Conservation (phyloP, 2,113 vertebrate species). For the Dicerorhinus sumatrensis region DNA sequence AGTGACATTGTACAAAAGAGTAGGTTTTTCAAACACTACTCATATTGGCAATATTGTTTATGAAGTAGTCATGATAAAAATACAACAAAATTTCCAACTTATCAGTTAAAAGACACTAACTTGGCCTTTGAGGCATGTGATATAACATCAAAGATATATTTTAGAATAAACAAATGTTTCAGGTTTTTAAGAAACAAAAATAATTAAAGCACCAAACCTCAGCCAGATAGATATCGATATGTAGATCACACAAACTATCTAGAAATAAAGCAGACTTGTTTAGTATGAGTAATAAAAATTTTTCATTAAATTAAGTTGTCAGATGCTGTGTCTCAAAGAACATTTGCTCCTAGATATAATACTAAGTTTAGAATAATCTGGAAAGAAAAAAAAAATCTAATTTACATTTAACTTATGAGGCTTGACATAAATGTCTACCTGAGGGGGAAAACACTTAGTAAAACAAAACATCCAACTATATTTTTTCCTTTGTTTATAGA, state of each 20-base stretch:
- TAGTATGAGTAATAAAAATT: conserved; percentile 48
- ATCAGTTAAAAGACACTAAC: conserved; percentile 53
- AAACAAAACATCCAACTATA: conserved; percentile 40
- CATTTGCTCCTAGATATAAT: conserved; percentile 78
- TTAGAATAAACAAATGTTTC: conserved; percentile 72
- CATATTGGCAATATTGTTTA: background rate
- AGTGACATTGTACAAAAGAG: background rate
- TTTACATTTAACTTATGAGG: conserved; percentile 74
- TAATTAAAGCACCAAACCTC: conserved; percentile 46
- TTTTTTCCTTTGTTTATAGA: conserved; percentile 48
- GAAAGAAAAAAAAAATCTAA: conserved; percentile 79
- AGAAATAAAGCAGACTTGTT: conserved; percentile 83
- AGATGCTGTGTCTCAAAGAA: conserved; percentile 82
- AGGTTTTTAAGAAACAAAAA: conserved; percentile 73
- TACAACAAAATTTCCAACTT: conserved; percentile 69
- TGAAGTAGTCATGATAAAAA: conserved; percentile 58
- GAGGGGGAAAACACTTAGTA: conserved; percentile 28
- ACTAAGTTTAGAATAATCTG: conserved; percentile 76
- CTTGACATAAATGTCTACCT: conserved; percentile 52
- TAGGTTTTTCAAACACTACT: conserved; percentile 16
- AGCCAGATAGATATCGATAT: conserved; percentile 56
- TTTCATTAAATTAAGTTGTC: conserved; percentile 82
- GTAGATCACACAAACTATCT: conserved; percentile 65
- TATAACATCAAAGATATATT: conserved; percentile 55
- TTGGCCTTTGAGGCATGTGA: conserved; percentile 58